Base-by-base conservation (phyloP, 2,888 invertebrate genomes). In the Lasiommata megera region DNA sequence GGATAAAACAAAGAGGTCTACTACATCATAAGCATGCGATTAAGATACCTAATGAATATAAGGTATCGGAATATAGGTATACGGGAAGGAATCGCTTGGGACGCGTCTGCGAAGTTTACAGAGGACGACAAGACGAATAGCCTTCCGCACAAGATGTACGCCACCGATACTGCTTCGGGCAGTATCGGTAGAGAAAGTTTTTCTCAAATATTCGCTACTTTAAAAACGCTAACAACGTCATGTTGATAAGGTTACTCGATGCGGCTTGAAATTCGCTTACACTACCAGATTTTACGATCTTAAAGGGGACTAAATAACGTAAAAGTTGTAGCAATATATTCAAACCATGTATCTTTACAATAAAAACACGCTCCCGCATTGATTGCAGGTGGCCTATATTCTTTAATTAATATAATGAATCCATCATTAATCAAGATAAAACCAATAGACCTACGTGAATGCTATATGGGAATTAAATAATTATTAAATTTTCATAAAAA, bases 31-130 rank as follows among this genome's bases (percentile, higher is more conserved):
- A 11, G 58, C 57, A 55, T 56, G 56, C 54, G 51, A 54, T 52
- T 64, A 61, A 64, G 63, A 64, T 68, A 64, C 68, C 70, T 72
- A 75, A 77, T 77, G 74, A 78, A 76, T 69, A 68, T 65, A 60
- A 51, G 50, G 50, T 50, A 69, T 72, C 73, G 72, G 69, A 75
- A 47, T 54, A 36, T 40, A 53, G 38, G 48, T n/a, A n/a, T 50
- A 43, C 41, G 44, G 63, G 61, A 67, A 63, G 66, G 59, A 72
- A 71, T 71, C 78, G 56, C 72, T 60, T 61, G 77, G 71, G 79
- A 77, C 60, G 64, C 63, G 77, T 82, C 79, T 80, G 72, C 71
- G 68, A 82, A 83, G 74, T 84, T 82, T 63, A 62, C 54, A 53
- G 72, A 31, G 67, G 68, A 61, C 67, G 72, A 71, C 71, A 77